Base-by-base conservation (phyloP, 2,888 invertebrate genomes). In the Drosophila anomalata region DNA sequence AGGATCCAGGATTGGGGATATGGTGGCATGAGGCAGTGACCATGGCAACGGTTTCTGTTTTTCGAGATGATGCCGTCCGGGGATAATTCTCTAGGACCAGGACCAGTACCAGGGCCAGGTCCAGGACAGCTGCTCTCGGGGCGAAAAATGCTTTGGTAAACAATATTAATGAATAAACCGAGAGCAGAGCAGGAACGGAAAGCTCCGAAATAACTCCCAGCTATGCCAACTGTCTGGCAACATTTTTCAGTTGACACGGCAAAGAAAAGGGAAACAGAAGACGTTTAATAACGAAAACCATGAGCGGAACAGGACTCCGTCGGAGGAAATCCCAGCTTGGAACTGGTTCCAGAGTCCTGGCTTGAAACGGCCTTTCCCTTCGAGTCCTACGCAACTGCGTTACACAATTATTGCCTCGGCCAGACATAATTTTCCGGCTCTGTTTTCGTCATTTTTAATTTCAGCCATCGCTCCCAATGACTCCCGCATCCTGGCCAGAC, bases 121-220 rank as follows among this genome's bases (percentile, higher is more conserved):
- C 26, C 26, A 29, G 29, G 58, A 66, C 66, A 78, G 75, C 73
- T 67, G 70, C 60, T 75, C 73, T 58, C 55, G 55, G 55, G 87
- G 84, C 76, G 78, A 76, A 82, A 88, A 89, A 89, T 89, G 81
- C 87, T 88, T 84, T 84, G 76, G 69, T 79, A 79, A 89, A 87
- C 88, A 89, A 89, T 77, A 87, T 89, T 89, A 88, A 89, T 89
- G 89, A 89, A 87, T 84, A 88, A 83, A 77, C 76, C 66, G 67
- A 68, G 29, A 62, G 75, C 62, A 62, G 63, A 54, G 54, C 41
- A 41, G 48, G 39, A 14, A 36, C 24, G n/a, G 24, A 54, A 36
- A 47, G 33, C 26, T 39, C n/a, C 52, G 58, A 65, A 69, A 66
- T 29, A 42, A 41, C 33, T 53, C 42, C 36, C 41, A 44, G 53